Evolutionary conservation across 2,797 vertebrate species (phyloP).

Genomic region (Acrocephalus scirpaceus): DNA sequence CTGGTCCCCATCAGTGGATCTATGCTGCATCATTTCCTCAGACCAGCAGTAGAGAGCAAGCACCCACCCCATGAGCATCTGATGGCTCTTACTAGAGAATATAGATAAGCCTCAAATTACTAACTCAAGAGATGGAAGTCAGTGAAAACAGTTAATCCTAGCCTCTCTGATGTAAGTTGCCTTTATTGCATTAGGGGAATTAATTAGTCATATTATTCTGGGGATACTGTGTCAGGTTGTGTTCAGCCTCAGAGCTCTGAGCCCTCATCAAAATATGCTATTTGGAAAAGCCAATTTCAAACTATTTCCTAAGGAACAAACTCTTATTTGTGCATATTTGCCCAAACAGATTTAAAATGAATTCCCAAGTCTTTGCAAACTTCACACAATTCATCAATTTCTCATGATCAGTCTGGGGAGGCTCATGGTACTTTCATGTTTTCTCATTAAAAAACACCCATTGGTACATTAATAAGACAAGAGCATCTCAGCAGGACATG

Average conservation of each 20-base stretch:
- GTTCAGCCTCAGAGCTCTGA: neutral
- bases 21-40: accelerated
- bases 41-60: neutral
- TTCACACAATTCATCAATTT: conserved; percentile 49
- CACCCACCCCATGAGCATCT: neutral
- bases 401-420: conserved; percentile 46
- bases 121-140: neutral
- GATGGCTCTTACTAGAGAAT: neutral
- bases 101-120: neutral
- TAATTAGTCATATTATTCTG: neutral
- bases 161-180: neutral
- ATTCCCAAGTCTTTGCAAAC: conserved; percentile 8
- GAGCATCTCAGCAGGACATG: conserved; percentile 49
- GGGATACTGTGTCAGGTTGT: neutral
- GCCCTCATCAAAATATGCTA: neutral
- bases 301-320: conserved; percentile 4
- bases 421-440: conserved; percentile 51
- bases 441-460: conserved; percentile 68
- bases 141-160: neutral
- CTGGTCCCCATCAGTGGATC: neutral
- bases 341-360: neutral
- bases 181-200: neutral
- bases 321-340: neutral
- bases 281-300: conserved; percentile 6
- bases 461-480: conserved; percentile 71